phyloP scores from a whole-genome alignment of 2,797 vertebrate genomes.

The Amblyopsis hoosieri region DNA sequence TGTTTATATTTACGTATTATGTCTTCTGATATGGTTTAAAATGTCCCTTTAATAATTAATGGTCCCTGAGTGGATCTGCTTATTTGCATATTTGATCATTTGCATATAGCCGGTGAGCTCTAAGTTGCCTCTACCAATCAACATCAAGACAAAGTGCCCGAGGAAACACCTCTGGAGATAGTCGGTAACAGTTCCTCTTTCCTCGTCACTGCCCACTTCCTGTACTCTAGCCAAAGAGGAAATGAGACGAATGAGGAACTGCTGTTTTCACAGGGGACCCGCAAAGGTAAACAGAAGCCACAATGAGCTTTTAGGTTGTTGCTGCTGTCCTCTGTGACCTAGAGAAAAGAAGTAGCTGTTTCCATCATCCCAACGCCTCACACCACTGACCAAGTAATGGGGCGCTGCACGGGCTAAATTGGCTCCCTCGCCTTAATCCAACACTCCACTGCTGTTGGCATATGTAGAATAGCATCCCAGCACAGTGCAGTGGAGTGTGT shows the following conservation, averaged over 20 bases:
- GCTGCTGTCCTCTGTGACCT: slow-evolving; percentile 61
- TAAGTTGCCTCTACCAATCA: slow-evolving; percentile 22
- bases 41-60: slow-evolving; percentile 66
- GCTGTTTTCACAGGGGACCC: slow-evolving; percentile 1
- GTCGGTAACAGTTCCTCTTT: not conserved
- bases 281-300: not conserved
- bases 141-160: slow-evolving; percentile 29
- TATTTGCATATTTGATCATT: slow-evolving; percentile 63
- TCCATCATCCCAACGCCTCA: slow-evolving; percentile 60
- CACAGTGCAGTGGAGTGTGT: slow-evolving; percentile 19
- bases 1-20: slow-evolving; percentile 37
- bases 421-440: slow-evolving; percentile 58
- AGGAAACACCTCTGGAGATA: slow-evolving; percentile 23
- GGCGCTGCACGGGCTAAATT: slow-evolving; percentile 56
- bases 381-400: slow-evolving; percentile 69
- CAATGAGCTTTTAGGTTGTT: slow-evolving; percentile 18
- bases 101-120: slow-evolving; percentile 30
- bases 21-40: slow-evolving; percentile 40
- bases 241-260: slow-evolving; percentile 45
- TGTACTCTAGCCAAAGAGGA: slow-evolving; percentile 33
- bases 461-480: slow-evolving; percentile 40
- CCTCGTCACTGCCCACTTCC: slow-evolving; percentile 13
- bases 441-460: slow-evolving; percentile 32
- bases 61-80: slow-evolving; percentile 46
- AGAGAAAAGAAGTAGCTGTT: slow-evolving; percentile 52